Conservation (phyloP, 1,140 invertebrate genomes). For the Papilio helenus region DNA sequence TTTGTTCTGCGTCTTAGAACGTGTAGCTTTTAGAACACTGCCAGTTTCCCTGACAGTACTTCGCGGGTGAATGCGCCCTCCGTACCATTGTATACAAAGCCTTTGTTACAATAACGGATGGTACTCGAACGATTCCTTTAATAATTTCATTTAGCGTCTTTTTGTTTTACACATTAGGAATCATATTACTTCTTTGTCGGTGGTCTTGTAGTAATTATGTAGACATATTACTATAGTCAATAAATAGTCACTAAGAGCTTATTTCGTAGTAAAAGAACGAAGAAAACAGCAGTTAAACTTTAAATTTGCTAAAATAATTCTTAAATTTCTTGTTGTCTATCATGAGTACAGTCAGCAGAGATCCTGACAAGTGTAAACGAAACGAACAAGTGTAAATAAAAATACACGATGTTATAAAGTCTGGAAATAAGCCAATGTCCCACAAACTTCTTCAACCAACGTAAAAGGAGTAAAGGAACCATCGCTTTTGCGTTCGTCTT, state of each 20-base stretch:
- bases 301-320: background rate
- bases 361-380: background rate
- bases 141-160: background rate
- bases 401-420: background rate
- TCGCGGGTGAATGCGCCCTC: background rate
- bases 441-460: background rate
- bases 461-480: background rate
- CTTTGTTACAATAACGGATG: constrained; percentile 6
- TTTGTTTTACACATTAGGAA: background rate
- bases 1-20: no score
- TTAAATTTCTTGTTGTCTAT: background rate
- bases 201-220: no score
- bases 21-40: no score
- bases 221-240: no score
- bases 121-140: background rate
- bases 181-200: no score
- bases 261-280: no score
- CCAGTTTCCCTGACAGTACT: background rate
- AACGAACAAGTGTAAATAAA: no score
- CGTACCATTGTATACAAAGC: background rate
- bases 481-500: constrained; percentile 14
- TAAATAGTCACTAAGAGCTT: no score
- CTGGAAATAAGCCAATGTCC: constrained; percentile 24
- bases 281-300: background rate
- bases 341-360: background rate